Conservation (phyloP, 1,140 invertebrate genomes). For the Adoxophyes honmai region DNA sequence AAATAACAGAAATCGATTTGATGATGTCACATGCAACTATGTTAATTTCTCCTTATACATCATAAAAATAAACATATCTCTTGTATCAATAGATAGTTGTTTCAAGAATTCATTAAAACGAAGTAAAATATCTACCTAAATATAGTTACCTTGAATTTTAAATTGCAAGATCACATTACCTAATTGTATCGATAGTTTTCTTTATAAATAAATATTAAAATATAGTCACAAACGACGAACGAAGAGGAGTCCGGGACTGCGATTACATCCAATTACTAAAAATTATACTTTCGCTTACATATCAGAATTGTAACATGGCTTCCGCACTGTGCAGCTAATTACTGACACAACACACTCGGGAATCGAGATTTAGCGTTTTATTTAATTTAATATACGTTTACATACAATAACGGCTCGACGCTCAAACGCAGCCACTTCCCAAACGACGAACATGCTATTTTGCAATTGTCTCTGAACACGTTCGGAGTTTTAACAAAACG, state of each 20-base stretch:
- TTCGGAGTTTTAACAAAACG: slow-evolving; percentile 2
- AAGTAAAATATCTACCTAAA: slow-evolving; percentile 11
- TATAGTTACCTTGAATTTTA: slow-evolving; percentile 16
- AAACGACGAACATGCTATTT: background rate
- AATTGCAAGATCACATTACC: slow-evolving; percentile 22
- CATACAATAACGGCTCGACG: background rate
- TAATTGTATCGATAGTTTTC: slow-evolving; percentile 1
- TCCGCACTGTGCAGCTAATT: background rate
- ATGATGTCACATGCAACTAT: background rate
- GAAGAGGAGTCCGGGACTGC: background rate
- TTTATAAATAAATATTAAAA: slow-evolving; percentile 7
- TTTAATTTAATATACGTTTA: background rate
- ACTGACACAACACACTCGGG: background rate
- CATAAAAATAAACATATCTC: slow-evolving; percentile 9
- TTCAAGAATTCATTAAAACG: slow-evolving; percentile 16
- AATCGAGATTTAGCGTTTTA: background rate
- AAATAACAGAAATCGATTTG: slow-evolving; percentile 19
- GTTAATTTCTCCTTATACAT: background rate
- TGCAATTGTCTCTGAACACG: slow-evolving; percentile 3
- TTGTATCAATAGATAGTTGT: slow-evolving; percentile 13
- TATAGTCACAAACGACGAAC: background rate
- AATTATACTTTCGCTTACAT: background rate
- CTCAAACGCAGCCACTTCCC: background rate
- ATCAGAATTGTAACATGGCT: background rate
- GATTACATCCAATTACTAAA: background rate